A percentile compares a stretch with the other conserved stretches of the same genome.
phyloP scores from a whole-genome alignment of 2,888 invertebrate genomes.

The Camptogramma bilineatum region DNA sequence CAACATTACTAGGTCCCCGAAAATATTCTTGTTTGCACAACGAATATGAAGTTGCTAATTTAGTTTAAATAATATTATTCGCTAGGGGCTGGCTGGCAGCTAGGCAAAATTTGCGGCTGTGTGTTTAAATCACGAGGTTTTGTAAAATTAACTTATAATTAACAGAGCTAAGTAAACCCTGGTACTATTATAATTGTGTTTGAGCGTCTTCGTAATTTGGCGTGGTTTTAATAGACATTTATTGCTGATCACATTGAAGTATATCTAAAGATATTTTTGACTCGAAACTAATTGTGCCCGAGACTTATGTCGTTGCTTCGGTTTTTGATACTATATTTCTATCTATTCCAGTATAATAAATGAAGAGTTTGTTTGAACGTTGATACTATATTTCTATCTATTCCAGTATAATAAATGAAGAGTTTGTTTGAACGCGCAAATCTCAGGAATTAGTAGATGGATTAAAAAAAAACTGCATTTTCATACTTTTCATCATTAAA shows the following conservation, averaged over 20 bases:
- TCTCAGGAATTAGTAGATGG: too few relatives aligned
- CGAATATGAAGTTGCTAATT: conserved; percentile 44
- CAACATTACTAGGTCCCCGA: neutral
- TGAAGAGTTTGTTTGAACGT: too few relatives aligned
- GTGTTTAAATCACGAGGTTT: conserved; percentile 54
- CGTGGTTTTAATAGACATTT: conserved; percentile 32
- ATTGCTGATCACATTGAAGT: neutral
- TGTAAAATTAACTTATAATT: conserved; percentile 62
- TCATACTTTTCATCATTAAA: too few relatives aligned
- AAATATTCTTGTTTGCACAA: conserved; percentile 8
- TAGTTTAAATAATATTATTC: conserved; percentile 58
- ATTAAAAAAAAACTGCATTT: too few relatives aligned
- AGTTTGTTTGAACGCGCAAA: too few relatives aligned
- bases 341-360: too few relatives aligned
- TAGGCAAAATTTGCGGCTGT: conserved; percentile 48
- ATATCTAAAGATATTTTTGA: too few relatives aligned
- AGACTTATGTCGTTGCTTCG: too few relatives aligned
- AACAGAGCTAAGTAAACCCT: conserved; percentile 50
- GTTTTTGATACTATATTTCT: too few relatives aligned
- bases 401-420: too few relatives aligned
- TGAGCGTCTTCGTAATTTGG: conserved; percentile 40
- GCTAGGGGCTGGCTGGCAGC: conserved; percentile 41
- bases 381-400: too few relatives aligned
- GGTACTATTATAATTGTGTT: conserved; percentile 49
- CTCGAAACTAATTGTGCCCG: too few relatives aligned